Conservation (phyloP, 2,888 invertebrate species). For the Eilema griseolum region DNA sequence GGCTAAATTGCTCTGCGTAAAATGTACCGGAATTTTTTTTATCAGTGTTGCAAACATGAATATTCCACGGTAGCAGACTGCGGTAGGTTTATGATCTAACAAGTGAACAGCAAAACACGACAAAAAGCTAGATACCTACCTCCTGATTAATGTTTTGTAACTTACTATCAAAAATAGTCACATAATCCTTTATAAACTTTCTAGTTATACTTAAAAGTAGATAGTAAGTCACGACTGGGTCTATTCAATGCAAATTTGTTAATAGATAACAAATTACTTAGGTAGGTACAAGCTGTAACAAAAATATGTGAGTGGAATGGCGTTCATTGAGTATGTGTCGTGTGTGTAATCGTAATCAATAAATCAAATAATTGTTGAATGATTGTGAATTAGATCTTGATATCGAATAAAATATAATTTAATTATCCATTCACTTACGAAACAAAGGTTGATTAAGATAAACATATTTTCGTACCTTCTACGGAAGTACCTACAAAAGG, state of each 20-base stretch:
- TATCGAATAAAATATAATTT: background rate
- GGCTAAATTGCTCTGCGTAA: too few species aligned
- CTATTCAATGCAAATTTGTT: conserved; percentile 49
- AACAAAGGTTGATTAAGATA: too few species aligned
- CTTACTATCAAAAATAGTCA: background rate
- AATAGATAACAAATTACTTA: conserved; percentile 13
- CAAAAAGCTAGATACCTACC: background rate
- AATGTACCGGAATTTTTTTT: too few species aligned
- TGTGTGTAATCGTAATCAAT: background rate
- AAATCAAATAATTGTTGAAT: background rate
- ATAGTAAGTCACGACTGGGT: conserved; percentile 37
- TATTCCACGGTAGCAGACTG: background rate
- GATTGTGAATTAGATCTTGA: background rate
- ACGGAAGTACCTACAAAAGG: too few species aligned
- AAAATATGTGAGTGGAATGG: background rate
- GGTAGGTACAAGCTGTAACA: background rate
- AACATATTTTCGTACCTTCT: too few species aligned
- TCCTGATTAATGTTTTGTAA: background rate
- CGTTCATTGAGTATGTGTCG: conserved; percentile 6
- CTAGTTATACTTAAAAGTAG: conserved; percentile 21
- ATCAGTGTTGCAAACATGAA: too few species aligned
- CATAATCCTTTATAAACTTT: conserved; percentile 28
- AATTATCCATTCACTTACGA: too few species aligned
- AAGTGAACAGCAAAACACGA: background rate
- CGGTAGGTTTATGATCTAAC: background rate